A percentile compares a stretch with the other conserved stretches of the same genome.
phyloP scores from a whole-genome alignment of 2,888 invertebrate genomes.

The Germaria angustata region DNA sequence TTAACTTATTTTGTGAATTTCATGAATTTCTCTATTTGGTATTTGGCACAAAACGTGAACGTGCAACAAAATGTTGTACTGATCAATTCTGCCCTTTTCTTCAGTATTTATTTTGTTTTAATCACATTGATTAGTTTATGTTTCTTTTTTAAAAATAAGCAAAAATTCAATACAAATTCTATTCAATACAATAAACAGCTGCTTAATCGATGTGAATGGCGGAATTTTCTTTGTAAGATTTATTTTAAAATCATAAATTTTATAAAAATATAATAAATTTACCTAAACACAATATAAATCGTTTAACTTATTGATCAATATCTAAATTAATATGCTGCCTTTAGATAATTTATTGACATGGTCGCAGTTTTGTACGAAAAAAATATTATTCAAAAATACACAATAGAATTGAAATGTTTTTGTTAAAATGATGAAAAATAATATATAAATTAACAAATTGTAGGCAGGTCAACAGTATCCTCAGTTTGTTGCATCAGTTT shows the following conservation, averaged over 20 bases:
- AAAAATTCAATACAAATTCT: conserved; percentile 14
- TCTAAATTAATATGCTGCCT: background rate
- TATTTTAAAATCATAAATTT: conserved; percentile 45
- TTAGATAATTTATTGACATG: no score
- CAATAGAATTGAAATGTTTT: no score
- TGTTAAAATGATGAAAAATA: no score
- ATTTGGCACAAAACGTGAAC: conserved; percentile 32
- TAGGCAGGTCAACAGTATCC: no score
- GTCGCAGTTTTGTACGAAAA: no score
- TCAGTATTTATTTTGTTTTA: conserved; percentile 16
- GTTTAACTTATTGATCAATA: background rate
- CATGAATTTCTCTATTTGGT: conserved; percentile 58
- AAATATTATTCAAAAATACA: no score
- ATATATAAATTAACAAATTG: no score
- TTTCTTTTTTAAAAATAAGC: conserved; percentile 7
- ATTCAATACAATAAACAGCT: background rate
- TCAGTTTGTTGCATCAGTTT: no score
- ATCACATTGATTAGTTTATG: conserved; percentile 35
- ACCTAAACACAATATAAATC: background rate
- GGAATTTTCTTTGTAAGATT: background rate
- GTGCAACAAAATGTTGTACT: background rate
- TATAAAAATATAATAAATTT: conserved; percentile 36
- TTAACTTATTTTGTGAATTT: conserved; percentile 49
- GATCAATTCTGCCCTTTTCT: background rate
- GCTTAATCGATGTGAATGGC: background rate